These are phyloP conservation scores for Sarotherodon lohbergeri DNA, from an alignment of 2,113 vertebrate genomes.

Conservation along the genomic window DNA sequence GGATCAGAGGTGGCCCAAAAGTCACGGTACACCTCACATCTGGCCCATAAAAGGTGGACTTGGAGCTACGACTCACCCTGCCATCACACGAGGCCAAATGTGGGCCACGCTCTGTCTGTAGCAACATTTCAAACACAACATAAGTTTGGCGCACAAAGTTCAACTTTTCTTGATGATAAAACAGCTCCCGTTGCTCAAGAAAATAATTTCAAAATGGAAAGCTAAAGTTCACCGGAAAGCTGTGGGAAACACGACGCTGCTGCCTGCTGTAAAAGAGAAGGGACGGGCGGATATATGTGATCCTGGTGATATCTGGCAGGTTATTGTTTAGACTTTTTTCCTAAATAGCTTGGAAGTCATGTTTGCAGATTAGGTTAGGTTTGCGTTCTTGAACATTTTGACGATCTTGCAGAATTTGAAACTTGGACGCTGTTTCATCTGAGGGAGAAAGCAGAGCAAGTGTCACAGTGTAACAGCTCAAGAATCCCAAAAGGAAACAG, in stretches of 20 bases:
- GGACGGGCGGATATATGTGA: not conserved
- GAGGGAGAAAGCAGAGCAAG: constrained; percentile 28
- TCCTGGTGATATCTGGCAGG: not conserved
- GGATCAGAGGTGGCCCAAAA: not conserved
- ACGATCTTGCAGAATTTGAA: not conserved
- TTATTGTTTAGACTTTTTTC: not conserved
- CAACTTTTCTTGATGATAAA: constrained; percentile 3
- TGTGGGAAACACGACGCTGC: not conserved
- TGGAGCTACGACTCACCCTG: not conserved
- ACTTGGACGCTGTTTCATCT: not conserved
- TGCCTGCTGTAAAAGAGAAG: not conserved
- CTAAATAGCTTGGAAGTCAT: not conserved
- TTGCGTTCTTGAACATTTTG: not conserved
- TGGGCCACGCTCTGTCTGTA: not conserved
- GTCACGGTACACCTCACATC: not conserved
- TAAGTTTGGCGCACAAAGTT: not conserved
- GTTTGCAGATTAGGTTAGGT: not conserved
- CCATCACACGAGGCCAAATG: not conserved
- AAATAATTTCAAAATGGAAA: not conserved
- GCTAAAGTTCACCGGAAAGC: constrained; percentile 6
- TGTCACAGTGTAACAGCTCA: constrained; percentile 46
- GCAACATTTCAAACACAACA: not conserved
- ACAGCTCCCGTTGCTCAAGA: constrained; percentile 28
- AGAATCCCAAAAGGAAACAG: constrained; percentile 64
- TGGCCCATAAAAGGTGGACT: not conserved